Base-by-base conservation (phyloP, 2,113 vertebrate species). In the Tetrax tetrax region DNA sequence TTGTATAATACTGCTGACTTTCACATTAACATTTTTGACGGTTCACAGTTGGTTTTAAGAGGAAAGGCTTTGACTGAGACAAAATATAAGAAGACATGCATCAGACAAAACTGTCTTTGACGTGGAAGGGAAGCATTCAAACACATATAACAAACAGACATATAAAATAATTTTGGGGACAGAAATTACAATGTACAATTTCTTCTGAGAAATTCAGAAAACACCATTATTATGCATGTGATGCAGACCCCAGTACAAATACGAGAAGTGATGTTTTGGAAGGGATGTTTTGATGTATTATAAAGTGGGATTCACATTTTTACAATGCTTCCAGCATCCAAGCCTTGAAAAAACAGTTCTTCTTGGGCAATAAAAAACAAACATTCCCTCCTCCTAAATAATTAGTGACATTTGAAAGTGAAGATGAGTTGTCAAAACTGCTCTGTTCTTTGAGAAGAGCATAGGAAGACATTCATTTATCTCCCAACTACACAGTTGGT, bases 391-490 rank as follows among this genome's bases (percentile, higher is more conserved):
- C 43, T 89, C 51, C 93, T 96, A 89, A 95, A 95, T 94, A 95
- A 95, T 95, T 91, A 95, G 83, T 94, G 74, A 87, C 91, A 92
- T 93, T 74, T 91, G 77, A 87, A 91, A 95, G 80, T 75, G 63
- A 89, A 81, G 74, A 82, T 6, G 43, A 74, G 74, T 91, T 95
- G 91, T 94, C 87, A 93, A 93, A 93, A 59, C 78, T 63, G 53
- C 63, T 93, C 63, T 76, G 6, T 80, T 93, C 65, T 82, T 91
- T 89, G 50, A 76, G 78, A 83, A 95, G 28, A 83, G n/a, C 41
- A 53, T 9, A 57, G 28, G n/a, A 89, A 94, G 84, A 76, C 41
- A 48, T 75, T 80, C 68, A 86, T 89, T 92, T 79, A 80, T 82
- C 87, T 93, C 91, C 50, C 37, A 65, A 69, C 53, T 87, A 74